These are phyloP conservation scores for Erynnis tages DNA, from an alignment of 2,888 invertebrate genomes.

Conservation along the genomic window DNA sequence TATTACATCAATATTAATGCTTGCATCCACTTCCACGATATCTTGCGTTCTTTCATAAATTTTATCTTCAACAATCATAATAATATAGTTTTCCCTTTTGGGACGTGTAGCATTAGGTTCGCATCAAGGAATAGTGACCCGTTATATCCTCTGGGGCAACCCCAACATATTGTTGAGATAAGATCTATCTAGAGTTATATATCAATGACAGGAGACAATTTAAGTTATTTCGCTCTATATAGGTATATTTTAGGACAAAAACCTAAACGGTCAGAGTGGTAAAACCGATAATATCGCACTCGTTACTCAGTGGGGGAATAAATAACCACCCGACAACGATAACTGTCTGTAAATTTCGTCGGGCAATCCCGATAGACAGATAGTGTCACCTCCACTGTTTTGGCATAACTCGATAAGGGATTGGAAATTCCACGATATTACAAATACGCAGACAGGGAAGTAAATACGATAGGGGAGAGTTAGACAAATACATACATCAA, in stretches of 20 bases:
- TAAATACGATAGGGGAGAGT: no score
- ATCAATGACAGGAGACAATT: no score
- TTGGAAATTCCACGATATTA: no score
- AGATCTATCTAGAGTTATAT: neutral
- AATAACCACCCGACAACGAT: constrained; percentile 14
- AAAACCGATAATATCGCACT: no score
- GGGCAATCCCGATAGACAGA: constrained; percentile 27
- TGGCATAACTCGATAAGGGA: no score
- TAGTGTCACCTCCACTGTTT: constrained; percentile 28
- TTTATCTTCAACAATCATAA: neutral
- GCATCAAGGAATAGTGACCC: neutral
- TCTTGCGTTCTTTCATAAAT: neutral
- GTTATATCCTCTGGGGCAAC: neutral
- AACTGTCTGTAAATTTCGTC: constrained; percentile 30
- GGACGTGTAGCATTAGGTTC: constrained; percentile 1
- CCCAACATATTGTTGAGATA: neutral
- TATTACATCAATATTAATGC: constrained; percentile 19
- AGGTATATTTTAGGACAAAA: no score
- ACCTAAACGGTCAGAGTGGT: no score
- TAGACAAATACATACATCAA: no score
- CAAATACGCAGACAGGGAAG: no score
- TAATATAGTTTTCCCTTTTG: neutral
- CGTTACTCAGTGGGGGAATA: no score
- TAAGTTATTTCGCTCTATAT: no score
- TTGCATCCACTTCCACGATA: neutral